Base-by-base conservation (phyloP, 2,888 invertebrate genomes). In the Ochropacha duplaris region DNA sequence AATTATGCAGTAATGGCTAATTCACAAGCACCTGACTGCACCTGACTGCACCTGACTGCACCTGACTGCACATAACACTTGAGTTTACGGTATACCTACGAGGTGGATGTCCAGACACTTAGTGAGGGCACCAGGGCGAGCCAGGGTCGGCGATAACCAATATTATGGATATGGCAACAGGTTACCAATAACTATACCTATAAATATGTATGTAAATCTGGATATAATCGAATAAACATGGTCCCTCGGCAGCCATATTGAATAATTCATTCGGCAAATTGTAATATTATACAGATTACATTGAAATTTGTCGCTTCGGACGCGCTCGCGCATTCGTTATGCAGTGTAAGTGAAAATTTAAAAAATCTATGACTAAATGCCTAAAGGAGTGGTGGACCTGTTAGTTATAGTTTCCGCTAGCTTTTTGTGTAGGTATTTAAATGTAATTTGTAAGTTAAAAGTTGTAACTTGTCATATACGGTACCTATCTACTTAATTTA, bases 231-330 rank as follows among this genome's bases (percentile, higher is more conserved):
- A 83, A 87, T 83, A 85, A 81, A 85, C 83, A 83, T 78, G 75
- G 77, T 68, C 69, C 57, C 67, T 63, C 74, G 74, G 71, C 76
- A 66, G 72, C 81, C 77, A 78, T 81, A 77, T 80, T 92, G 90
- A 84, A 92, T 92, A 80, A 91, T 91, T 90, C 90, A 90, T 84
- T 68, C 73, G 73, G 84, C 86, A 87, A 87, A 91, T 90, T 87
- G 89, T 87, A 83, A 85, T 87, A 87, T 90, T 89, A 90, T 89
- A 85, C 87, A 77, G 80, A 81, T 81, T 84, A 83, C 82, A 76
- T 79, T 77, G 83, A 85, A 81, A 88, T 88, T 88, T 86, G 89
- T 88, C 89, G 80, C 78, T 62, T 62, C 55, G 63, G 64, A 72
- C 75, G 78, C 81, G 71, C 64, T 59, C 61, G 66, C 59, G 70